phyloP scores from a whole-genome alignment of 2,113 vertebrate genomes.

The Fukomys damarensis region DNA sequence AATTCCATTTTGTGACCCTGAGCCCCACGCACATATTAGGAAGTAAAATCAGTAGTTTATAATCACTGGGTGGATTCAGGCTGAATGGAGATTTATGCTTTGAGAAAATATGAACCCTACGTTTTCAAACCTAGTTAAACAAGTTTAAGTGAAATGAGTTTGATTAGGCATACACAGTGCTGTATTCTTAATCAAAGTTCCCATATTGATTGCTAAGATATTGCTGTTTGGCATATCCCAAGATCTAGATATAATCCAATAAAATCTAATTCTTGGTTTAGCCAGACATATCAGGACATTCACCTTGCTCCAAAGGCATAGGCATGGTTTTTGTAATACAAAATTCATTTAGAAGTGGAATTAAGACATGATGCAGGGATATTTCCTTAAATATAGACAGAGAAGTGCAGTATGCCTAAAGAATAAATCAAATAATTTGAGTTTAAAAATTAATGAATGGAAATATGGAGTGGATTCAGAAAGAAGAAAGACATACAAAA shows the following conservation, averaged over 20 bases:
- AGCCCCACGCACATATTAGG: slow-evolving; percentile 43
- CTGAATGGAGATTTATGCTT: not conserved
- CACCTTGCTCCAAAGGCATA: slow-evolving; percentile 42
- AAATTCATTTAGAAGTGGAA: slow-evolving; percentile 19
- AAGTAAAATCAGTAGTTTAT: slow-evolving; percentile 56
- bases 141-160: slow-evolving; percentile 50
- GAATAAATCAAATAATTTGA: not conserved
- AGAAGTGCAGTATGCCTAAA: not conserved
- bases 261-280: slow-evolving; percentile 45
- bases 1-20: slow-evolving; percentile 59
- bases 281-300: not conserved
- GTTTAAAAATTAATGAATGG: slow-evolving; percentile 50
- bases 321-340: not conserved
- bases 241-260: slow-evolving; percentile 28
- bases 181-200: slow-evolving; percentile 57
- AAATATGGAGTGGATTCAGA: not conserved
- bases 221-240: not conserved
- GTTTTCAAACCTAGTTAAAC: slow-evolving; percentile 54
- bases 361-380: not conserved
- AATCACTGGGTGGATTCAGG: slow-evolving; percentile 20
- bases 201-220: slow-evolving; percentile 46
- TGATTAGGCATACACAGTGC: slow-evolving; percentile 26
- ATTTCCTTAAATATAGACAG: not conserved
- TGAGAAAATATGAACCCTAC: slow-evolving; percentile 39
- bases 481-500: not conserved